phyloP scores from a whole-genome alignment of 1,140 invertebrate species.

The Callitettix versicolor region DNA sequence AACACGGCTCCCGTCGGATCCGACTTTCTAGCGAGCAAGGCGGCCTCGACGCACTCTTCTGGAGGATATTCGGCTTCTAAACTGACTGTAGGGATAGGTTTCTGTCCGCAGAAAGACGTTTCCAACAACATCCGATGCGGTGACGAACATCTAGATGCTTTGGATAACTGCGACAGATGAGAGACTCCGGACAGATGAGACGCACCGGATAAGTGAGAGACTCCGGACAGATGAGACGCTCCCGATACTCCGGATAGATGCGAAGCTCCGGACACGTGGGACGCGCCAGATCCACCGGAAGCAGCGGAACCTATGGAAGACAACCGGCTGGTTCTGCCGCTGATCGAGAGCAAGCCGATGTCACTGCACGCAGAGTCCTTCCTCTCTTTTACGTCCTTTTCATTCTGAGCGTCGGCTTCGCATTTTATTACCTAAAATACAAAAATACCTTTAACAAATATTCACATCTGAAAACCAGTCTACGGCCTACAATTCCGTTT shows the following conservation, averaged over 20 bases:
- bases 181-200: slow-evolving; percentile 45
- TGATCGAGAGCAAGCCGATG: slow-evolving; percentile 66
- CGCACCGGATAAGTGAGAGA: slow-evolving; percentile 37
- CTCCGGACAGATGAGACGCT: slow-evolving; percentile 4
- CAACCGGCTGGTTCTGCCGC: slow-evolving; percentile 66
- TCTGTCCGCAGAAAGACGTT: slow-evolving; percentile 79
- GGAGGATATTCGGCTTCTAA: slow-evolving; percentile 39
- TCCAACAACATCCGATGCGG: slow-evolving; percentile 79
- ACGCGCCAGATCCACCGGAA: slow-evolving; percentile 31
- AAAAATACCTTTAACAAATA: background rate
- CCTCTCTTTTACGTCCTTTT: slow-evolving; percentile 32
- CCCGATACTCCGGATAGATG: slow-evolving; percentile 34
- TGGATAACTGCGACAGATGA: slow-evolving; percentile 56
- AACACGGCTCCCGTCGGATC: slow-evolving; percentile 44
- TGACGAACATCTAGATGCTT: slow-evolving; percentile 59
- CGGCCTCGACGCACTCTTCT: slow-evolving; percentile 48
- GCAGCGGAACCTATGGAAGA: slow-evolving; percentile 56
- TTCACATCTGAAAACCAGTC: too few species aligned
- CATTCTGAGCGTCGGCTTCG: slow-evolving; percentile 25
- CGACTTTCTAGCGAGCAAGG: slow-evolving; percentile 44
- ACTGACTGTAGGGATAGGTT: slow-evolving; percentile 41
- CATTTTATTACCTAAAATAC: slow-evolving; percentile 22
- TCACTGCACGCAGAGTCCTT: slow-evolving; percentile 64
- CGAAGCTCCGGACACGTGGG: slow-evolving; percentile 20
- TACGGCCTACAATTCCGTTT: background rate